Evolutionary conservation across 2,888 invertebrate genomes (phyloP).

Genomic region (Tenthredo amoena): DNA sequence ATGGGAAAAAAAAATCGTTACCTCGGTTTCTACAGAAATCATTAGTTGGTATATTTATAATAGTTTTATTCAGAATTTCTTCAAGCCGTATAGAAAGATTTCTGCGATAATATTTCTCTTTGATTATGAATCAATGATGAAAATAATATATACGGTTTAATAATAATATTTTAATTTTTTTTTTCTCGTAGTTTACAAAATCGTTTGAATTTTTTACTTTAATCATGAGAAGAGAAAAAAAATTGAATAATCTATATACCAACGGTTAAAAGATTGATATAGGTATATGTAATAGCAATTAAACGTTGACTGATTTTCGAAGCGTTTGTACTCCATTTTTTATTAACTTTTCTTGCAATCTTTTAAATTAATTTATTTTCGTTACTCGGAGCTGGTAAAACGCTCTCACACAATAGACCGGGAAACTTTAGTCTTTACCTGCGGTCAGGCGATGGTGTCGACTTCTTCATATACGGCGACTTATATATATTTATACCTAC

Average conservation of each 20-base stretch:
- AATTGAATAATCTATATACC: background rate
- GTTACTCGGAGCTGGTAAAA: background rate
- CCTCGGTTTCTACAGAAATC: background rate
- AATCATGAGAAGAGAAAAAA: background rate
- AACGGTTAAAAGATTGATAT: too few species aligned
- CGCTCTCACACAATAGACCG: background rate
- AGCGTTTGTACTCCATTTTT: background rate
- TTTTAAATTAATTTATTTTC: background rate
- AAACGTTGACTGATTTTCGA: background rate
- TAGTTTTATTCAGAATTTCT: too few species aligned
- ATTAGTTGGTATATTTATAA: too few species aligned
- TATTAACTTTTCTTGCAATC: background rate
- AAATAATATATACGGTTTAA: too few species aligned
- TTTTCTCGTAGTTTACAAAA: too few species aligned
- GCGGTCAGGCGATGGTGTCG: conserved; percentile 18
- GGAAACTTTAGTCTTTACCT: conserved; percentile 25
- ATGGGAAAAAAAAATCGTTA: background rate
- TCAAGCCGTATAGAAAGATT: too few species aligned
- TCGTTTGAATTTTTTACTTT: too few species aligned
- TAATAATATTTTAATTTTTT: too few species aligned
- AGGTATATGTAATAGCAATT: too few species aligned
- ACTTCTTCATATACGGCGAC: background rate
- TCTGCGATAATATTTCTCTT: too few species aligned
- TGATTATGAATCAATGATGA: too few species aligned
- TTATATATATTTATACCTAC: background rate